Evolutionary conservation across 2,113 vertebrate species (phyloP).

Genomic region (Pluvianellus socialis): DNA sequence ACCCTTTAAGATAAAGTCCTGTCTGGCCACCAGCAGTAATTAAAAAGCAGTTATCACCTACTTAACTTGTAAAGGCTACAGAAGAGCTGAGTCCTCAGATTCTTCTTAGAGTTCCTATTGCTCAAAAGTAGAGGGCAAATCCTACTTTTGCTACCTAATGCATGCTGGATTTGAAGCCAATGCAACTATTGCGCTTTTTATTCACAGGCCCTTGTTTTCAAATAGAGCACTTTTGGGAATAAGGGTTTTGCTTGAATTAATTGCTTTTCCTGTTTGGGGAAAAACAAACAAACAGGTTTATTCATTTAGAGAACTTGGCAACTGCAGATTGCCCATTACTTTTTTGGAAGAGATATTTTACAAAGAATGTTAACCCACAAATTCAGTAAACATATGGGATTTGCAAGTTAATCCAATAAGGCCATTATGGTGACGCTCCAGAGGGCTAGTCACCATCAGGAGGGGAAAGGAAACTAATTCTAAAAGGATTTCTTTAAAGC

Average conservation of each 20-base stretch:
- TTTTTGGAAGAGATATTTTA: neutral
- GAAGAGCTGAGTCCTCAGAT: neutral
- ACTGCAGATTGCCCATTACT: neutral
- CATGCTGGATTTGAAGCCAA: neutral
- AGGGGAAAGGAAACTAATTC: neutral
- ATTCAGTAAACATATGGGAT: neutral
- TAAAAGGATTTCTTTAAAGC: constrained; percentile 8
- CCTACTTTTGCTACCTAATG: neutral
- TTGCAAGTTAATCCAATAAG: constrained; percentile 4
- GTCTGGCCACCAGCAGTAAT: neutral
- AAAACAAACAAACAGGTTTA: constrained; percentile 25
- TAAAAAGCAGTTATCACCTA: neutral
- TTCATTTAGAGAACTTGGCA: constrained; percentile 34
- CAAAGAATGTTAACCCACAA: neutral
- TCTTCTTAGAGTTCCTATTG: neutral
- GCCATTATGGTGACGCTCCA: neutral
- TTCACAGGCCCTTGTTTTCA: constrained; percentile 13
- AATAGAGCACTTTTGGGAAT: neutral
- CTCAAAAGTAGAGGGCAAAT: constrained; percentile 2
- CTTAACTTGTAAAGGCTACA: neutral
- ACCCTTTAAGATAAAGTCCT: neutral
- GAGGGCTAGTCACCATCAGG: neutral
- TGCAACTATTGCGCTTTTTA: neutral
- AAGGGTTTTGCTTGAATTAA: constrained; percentile 33
- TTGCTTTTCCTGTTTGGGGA: constrained; percentile 19